These are phyloP conservation scores for Hippocampus mohnikei DNA, from an alignment of 2,113 vertebrate species.

Conservation along the genomic window DNA sequence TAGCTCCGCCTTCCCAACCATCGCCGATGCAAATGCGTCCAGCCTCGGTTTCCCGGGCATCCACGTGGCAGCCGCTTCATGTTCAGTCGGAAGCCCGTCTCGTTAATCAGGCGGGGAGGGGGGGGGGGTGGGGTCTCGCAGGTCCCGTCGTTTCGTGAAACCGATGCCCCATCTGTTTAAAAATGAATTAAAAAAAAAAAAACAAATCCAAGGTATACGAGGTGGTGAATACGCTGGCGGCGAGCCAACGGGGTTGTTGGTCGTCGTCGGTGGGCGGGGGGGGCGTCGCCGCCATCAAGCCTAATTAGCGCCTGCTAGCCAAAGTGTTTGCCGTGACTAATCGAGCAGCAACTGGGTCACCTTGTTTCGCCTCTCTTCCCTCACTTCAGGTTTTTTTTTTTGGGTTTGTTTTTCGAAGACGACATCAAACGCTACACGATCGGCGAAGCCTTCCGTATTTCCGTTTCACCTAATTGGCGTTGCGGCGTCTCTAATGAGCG, in stretches of 20 bases:
- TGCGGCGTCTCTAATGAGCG: slow-evolving; percentile 22
- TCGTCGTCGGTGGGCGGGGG: not conserved
- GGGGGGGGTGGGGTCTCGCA: slow-evolving; percentile 4
- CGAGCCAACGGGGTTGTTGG: slow-evolving; percentile 29
- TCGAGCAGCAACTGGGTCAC: slow-evolving; percentile 52
- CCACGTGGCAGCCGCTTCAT: not conserved
- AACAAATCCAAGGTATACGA: slow-evolving; percentile 32
- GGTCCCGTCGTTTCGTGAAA: slow-evolving; percentile 40
- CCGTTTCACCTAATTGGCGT: slow-evolving; percentile 58
- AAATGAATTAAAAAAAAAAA: not conserved
- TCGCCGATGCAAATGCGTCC: not conserved
- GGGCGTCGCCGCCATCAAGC: slow-evolving; percentile 20
- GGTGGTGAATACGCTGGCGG: slow-evolving; percentile 44
- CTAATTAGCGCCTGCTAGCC: slow-evolving; percentile 39
- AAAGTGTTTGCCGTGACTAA: slow-evolving; percentile 38
- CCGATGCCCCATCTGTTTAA: slow-evolving; percentile 37
- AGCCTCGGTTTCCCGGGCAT: slow-evolving; percentile 5
- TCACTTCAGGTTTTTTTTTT: not conserved
- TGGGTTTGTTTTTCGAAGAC: slow-evolving; percentile 30
- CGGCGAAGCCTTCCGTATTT: slow-evolving; percentile 49
- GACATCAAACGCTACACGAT: slow-evolving; percentile 55
- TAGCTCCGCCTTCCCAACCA: not conserved
- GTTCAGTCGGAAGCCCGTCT: slow-evolving; percentile 38
- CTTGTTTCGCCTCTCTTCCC: slow-evolving; percentile 32
- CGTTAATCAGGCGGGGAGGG: too few relatives aligned